Evolutionary conservation across 2,113 vertebrate genomes (phyloP), one percentile per base, ranked within the genome.

Genomic region (Amphiprion ocellaris): DNA sequence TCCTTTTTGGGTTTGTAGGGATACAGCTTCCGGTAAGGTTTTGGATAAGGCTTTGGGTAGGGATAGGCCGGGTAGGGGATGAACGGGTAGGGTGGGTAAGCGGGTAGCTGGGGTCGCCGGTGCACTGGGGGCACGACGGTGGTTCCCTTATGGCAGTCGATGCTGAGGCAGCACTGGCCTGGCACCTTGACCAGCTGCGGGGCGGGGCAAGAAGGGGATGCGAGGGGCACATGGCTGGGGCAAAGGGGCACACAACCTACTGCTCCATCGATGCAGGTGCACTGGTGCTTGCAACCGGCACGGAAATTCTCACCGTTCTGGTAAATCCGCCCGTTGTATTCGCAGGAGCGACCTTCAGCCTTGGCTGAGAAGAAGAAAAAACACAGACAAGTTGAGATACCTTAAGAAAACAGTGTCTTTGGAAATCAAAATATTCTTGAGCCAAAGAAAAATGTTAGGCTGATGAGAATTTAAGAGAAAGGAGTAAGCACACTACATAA

Each of bases 251-350:
- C 84, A 7, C 96, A 96, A 56, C 96, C 96, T 76, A 96, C 95
- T 0, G 95, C 95, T 1, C 96, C 96, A 4, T 96, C 95, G 23
- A 96, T 95, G 64, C 96, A 96, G 44, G 93, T 96, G 83, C 96
- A 96, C 84, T 96, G 95, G 88, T 96, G 94, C 77, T 96, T 95
- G 83, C 96, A 96, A 30, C 94, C 95, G 0, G 94, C 95, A 0
- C 74, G 85, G 79, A 96, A 96, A 50, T 94, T 94, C 89, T 96
- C 95, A 0, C 96, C 95, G 0, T 95, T 95, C 65, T 96, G 96
- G 71, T 95, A 95, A 69, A 96, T 95, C 21, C 85, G 91, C 4
- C 95, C 94, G 2, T 92, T 94, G 88, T 96, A 96, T 69, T 96
- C 95, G 0, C 95, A 96, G 3, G 95, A 94, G 19, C 95, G 93